Percentiles rank a stretch among this genome's conserved stretches.
These are phyloP conservation scores for Xestia rhomboidea DNA, from an alignment of 2,888 invertebrate species.

Conservation along the genomic window DNA sequence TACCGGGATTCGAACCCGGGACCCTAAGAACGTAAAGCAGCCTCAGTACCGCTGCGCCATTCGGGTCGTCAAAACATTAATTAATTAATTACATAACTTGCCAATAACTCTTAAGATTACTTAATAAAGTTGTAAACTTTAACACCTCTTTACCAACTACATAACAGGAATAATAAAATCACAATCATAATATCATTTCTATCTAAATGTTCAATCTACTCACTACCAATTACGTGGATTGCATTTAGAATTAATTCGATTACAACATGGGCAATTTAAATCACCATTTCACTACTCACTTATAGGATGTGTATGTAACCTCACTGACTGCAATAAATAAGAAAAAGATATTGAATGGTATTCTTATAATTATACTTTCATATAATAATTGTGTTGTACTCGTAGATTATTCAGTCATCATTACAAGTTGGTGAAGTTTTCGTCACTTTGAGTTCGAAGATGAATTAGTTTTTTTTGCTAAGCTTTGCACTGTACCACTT, in stretches of 20 bases:
- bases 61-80: too few species aligned
- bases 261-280: conserved; percentile 51
- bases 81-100: too few species aligned
- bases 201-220: conserved; percentile 53
- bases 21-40: too few species aligned
- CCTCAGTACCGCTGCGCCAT: too few species aligned
- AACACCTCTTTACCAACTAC: conserved; percentile 6
- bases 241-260: conserved; percentile 52
- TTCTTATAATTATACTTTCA: conserved; percentile 43
- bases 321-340: conserved; percentile 38
- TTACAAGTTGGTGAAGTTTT: neutral
- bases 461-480: neutral
- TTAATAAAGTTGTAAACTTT: conserved; percentile 38
- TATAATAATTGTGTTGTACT: conserved; percentile 21
- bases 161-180: conserved; percentile 28
- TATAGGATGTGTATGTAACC: conserved; percentile 21
- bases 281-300: conserved; percentile 23
- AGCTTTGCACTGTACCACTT: neutral
- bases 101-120: conserved; percentile 3
- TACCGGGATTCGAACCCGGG: too few species aligned
- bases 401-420: conserved; percentile 1
- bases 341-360: conserved; percentile 37
- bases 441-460: neutral
- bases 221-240: conserved; percentile 43
- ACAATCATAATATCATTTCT: conserved; percentile 13